These are phyloP conservation scores for Pinna nobilis DNA, from an alignment of 1,140 invertebrate species.

Conservation along the genomic window DNA sequence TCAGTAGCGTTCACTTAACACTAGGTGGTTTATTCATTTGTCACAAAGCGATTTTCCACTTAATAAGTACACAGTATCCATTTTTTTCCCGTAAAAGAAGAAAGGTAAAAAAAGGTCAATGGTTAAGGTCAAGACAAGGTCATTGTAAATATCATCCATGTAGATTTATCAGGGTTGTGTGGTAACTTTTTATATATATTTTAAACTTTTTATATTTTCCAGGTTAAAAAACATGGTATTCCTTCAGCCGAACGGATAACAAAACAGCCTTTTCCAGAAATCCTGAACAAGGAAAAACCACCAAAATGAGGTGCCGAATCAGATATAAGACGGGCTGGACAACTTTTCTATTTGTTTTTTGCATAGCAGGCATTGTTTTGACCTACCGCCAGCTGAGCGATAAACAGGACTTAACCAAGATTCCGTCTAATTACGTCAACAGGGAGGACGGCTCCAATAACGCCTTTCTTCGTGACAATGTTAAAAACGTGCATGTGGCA, in stretches of 20 bases:
- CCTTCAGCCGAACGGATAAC: background rate
- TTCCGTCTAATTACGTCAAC: background rate
- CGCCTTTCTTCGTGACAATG: background rate
- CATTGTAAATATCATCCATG: too few species aligned
- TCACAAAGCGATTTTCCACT: too few species aligned
- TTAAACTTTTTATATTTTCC: too few species aligned
- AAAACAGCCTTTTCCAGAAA: background rate
- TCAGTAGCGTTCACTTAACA: too few species aligned
- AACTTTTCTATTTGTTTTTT: constrained; percentile 26
- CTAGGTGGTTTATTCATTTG: too few species aligned
- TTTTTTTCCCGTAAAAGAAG: too few species aligned
- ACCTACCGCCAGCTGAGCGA: constrained; percentile 27
- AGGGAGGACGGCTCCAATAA: background rate
- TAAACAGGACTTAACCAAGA: background rate
- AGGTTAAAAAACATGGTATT: too few species aligned
- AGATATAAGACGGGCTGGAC: constrained; percentile 30
- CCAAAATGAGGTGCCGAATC: constrained; percentile 24
- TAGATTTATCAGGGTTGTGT: too few species aligned
- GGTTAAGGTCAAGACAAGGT: too few species aligned
- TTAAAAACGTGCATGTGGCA: constrained; percentile 5
- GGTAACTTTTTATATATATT: too few species aligned
- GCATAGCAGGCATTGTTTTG: constrained; percentile 32
- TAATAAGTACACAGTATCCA: too few species aligned
- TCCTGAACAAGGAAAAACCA: background rate
- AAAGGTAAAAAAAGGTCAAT: too few species aligned